Evolutionary conservation across 2,113 vertebrate species (phyloP), one percentile per base, ranked within the genome.

Genomic region (Melospiza melodia): DNA sequence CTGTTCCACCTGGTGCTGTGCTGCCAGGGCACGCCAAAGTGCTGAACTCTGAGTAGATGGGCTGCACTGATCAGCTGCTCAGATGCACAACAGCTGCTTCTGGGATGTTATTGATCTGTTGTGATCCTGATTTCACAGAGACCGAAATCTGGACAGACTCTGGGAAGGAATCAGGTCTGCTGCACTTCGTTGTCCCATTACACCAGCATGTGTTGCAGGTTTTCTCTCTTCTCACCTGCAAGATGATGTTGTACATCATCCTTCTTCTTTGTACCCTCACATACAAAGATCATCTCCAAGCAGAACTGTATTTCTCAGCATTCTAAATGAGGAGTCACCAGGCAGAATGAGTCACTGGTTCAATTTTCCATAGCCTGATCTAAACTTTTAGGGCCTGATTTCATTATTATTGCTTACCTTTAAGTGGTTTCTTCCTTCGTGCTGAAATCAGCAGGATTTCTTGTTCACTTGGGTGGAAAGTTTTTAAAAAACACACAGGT

Each of bases 171-270:
- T 37, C 28, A 44, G 25, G 24, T 28, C 20, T n/a, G 15, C 51
- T 55, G 39, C 33, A 18, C 11, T 83, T 69, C 6, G 4, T 12
- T 27, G 13, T 49, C 46, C 18, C 14, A 1, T 48, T 16, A 20
- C 15, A 15, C 7, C 0, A 8, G 6, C 0, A 1, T 2, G 5
- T 2, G 0, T 15, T 69, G 46, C 61, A 63, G 18, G 24, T 75
- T 80, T 91, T 75, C 25, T 54, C 39, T 75, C n/a, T 15, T 61
- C 35, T 63, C 1, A 0, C 10, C 28, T 19, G 37, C 12, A 31
- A 61, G 54, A 10, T 14, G 11, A 8, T 49, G 37, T 3, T n/a
- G 30, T 30, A 15, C 24, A 10, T 51, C 69, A 24, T 43, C n/a
- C 48, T 54, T 52, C 17, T 6, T 62, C 44, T 48, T 25, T 19